These are phyloP conservation scores for Chloromyia formosa DNA, from an alignment of 2,888 invertebrate genomes.

Conservation along the genomic window DNA sequence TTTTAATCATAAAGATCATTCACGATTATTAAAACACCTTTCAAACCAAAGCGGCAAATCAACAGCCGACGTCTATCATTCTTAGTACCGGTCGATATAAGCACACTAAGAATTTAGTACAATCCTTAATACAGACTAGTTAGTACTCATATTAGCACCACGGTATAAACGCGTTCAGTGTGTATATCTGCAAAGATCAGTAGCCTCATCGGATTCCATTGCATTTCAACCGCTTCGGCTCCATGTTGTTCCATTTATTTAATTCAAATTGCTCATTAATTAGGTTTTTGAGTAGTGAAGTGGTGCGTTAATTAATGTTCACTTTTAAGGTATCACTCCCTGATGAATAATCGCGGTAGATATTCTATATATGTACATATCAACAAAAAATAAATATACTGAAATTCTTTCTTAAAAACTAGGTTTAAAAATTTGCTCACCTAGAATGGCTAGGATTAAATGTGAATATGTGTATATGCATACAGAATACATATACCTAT, in stretches of 20 bases:
- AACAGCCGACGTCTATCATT: not conserved
- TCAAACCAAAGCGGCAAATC: not conserved
- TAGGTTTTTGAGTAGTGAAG: constrained; percentile 24
- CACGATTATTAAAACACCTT: not conserved
- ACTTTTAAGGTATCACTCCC: constrained; percentile 25
- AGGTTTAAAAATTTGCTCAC: too few relatives aligned
- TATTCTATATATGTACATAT: too few relatives aligned
- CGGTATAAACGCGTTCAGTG: too few relatives aligned
- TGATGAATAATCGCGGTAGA: constrained; percentile 17
- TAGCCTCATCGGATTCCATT: not conserved
- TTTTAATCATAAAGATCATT: too few relatives aligned
- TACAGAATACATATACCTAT: too few relatives aligned
- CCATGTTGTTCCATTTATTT: not conserved
- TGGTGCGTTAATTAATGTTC: constrained; percentile 34
- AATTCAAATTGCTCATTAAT: constrained; percentile 19
- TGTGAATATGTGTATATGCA: too few relatives aligned
- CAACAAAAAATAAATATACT: too few relatives aligned
- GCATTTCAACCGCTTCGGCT: not conserved
- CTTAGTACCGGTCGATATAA: too few relatives aligned
- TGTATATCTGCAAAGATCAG: constrained; percentile 33
- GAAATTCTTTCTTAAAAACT: too few relatives aligned
- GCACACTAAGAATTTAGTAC: not conserved
- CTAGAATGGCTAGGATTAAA: too few relatives aligned
- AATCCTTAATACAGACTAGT: too few relatives aligned
- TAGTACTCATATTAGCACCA: too few relatives aligned